These are phyloP conservation scores for Apis cerana DNA, from an alignment of 1,140 invertebrate genomes.

Conservation along the genomic window DNA sequence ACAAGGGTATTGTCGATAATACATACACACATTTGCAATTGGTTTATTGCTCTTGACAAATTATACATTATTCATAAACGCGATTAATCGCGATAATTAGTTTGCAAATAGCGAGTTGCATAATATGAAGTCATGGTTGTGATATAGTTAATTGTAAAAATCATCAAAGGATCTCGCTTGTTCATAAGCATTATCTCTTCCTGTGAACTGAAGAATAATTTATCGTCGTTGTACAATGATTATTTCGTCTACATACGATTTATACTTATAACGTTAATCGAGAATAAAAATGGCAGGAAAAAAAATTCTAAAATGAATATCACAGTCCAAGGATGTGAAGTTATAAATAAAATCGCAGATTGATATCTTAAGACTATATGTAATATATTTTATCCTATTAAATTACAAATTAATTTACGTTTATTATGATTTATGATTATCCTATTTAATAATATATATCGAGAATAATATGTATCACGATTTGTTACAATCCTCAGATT, in stretches of 20 bases:
- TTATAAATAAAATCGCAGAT: too few species aligned
- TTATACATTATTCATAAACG: neutral
- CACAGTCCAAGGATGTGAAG: too few species aligned
- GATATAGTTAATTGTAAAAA: neutral
- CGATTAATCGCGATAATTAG: neutral
- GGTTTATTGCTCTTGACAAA: neutral
- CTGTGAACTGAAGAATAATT: neutral
- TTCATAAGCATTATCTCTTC: neutral
- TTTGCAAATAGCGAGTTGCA: neutral
- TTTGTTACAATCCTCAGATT: too few species aligned
- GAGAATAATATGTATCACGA: too few species aligned
- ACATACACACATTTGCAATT: neutral
- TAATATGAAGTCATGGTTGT: neutral
- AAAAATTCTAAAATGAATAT: too few species aligned
- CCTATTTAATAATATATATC: too few species aligned
- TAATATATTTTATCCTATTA: too few species aligned
- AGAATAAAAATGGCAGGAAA: too few species aligned
- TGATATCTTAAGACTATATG: too few species aligned
- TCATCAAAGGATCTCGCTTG: neutral
- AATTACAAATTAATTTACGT: too few species aligned
- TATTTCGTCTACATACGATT: neutral
- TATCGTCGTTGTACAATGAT: neutral
- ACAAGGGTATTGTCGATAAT: neutral
- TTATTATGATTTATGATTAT: too few species aligned
- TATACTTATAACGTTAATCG: neutral